A percentile compares a stretch with the other conserved stretches of the same genome.
Conservation (phyloP, 2,113 vertebrate genomes). For the Spilogale gracilis region DNA sequence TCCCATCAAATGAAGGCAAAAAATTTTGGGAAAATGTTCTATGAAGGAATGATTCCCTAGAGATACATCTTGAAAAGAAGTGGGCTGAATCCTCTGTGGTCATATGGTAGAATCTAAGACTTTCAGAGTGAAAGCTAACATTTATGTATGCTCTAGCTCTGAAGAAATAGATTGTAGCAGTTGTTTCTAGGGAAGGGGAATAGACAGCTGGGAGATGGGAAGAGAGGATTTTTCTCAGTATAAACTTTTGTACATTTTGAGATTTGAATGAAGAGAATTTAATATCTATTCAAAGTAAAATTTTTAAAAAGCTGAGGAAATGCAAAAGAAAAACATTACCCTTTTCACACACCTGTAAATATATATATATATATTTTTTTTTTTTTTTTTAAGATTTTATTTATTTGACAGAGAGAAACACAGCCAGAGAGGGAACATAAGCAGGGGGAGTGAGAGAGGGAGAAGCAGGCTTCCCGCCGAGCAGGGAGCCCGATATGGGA, state of each 20-base stretch:
- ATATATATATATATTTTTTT: not conserved
- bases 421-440: no score
- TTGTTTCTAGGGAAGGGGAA: not conserved
- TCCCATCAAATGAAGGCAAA: not conserved
- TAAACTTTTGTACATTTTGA: not conserved
- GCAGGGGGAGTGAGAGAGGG: no score
- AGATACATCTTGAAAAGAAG: not conserved
- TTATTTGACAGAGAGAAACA: no score
- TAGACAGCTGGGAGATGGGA: not conserved
- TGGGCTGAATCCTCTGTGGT: not conserved
- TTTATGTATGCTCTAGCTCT: constrained; percentile 20
- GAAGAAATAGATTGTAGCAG: not conserved
- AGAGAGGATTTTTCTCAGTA: not conserved
- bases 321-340: not conserved
- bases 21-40: not conserved
- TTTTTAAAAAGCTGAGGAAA: not conserved
- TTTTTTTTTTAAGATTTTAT: no score
- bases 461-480: no score
- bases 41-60: not conserved
- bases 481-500: no score
- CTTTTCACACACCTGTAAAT: not conserved
- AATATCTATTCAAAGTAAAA: not conserved
- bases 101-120: not conserved
- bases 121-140: constrained; percentile 16
- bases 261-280: constrained; percentile 5